Evolutionary conservation across 1,140 invertebrate species (phyloP).

Genomic region (silkworm (Bombyx mori)): DNA sequence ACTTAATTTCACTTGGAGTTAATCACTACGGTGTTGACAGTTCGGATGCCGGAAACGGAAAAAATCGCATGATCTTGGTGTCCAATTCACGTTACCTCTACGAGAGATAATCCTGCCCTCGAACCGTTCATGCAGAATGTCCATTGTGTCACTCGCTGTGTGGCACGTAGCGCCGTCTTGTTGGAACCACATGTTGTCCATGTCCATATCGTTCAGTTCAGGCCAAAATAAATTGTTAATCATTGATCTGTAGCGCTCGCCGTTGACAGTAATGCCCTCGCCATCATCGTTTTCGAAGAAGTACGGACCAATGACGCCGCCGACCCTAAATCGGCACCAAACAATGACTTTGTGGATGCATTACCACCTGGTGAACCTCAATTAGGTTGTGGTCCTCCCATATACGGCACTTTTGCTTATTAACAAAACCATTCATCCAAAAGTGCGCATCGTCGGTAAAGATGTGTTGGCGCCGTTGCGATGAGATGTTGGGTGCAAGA

Average conservation of each 20-base stretch:
- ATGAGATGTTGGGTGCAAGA: no score
- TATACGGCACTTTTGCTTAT: slow-evolving; percentile 25
- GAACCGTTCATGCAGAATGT: no score
- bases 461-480: not conserved
- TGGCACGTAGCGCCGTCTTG: no score
- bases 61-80: slow-evolving; percentile 21
- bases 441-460: slow-evolving; percentile 23
- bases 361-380: slow-evolving; percentile 12
- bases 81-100: slow-evolving; percentile 6
- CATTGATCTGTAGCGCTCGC: slow-evolving; percentile 36
- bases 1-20: no score
- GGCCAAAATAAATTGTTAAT: slow-evolving; percentile 32
- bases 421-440: slow-evolving; percentile 1
- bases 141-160: no score
- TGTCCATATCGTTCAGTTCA: slow-evolving; percentile 7
- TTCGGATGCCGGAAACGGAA: no score
- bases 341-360: slow-evolving; percentile 32
- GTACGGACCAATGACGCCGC: slow-evolving; percentile 21
- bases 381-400: slow-evolving; percentile 10
- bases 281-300: slow-evolving; percentile 36
- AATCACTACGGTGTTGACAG: no score
- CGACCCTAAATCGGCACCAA: slow-evolving; percentile 25
- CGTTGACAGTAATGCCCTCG: slow-evolving; percentile 30
- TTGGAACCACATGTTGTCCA: slow-evolving; percentile 11
- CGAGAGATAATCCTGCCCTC: no score